Percentiles rank a stretch among this genome's conserved stretches.
These are phyloP conservation scores for Conomelus anceps DNA, from an alignment of 2,888 invertebrate genomes.

Conservation along the genomic window DNA sequence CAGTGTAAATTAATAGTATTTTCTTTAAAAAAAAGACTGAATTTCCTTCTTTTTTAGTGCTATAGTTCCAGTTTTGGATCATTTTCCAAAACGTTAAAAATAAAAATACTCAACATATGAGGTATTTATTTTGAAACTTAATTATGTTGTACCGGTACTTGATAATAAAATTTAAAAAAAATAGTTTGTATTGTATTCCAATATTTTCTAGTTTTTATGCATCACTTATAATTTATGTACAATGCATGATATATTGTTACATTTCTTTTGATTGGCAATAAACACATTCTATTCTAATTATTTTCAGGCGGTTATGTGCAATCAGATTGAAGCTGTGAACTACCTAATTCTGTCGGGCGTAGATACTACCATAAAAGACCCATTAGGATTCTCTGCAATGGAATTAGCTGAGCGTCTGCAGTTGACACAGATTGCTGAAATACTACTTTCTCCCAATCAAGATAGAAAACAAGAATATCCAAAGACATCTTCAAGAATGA, in stretches of 20 bases:
- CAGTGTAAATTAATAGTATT: too few relatives aligned
- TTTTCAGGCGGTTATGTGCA: conserved; percentile 53
- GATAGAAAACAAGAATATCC: neutral
- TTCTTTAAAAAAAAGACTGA: too few relatives aligned
- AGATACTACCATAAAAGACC: conserved; percentile 44
- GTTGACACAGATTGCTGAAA: conserved; percentile 17
- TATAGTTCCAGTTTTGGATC: too few relatives aligned
- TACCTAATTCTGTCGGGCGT: conserved; percentile 50
- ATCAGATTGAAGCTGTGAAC: conserved; percentile 45
- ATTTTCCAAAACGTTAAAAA: too few relatives aligned
- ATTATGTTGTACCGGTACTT: too few relatives aligned
- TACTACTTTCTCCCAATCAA: conserved; percentile 16
- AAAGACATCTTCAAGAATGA: neutral
- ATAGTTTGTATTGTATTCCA: too few relatives aligned
- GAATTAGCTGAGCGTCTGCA: conserved; percentile 46
- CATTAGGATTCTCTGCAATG: conserved; percentile 49
- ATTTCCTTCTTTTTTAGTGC: too few relatives aligned
- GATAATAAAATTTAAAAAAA: too few relatives aligned
- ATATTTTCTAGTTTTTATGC: too few relatives aligned
- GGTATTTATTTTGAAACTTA: too few relatives aligned
- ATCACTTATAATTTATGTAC: neutral
- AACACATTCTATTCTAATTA: conserved; percentile 3
- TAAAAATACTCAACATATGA: too few relatives aligned
- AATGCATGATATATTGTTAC: neutral
- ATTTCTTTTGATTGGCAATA: neutral